Evolutionary conservation across 2,888 invertebrate species (phyloP).

Genomic region (Zelleria hepariella): DNA sequence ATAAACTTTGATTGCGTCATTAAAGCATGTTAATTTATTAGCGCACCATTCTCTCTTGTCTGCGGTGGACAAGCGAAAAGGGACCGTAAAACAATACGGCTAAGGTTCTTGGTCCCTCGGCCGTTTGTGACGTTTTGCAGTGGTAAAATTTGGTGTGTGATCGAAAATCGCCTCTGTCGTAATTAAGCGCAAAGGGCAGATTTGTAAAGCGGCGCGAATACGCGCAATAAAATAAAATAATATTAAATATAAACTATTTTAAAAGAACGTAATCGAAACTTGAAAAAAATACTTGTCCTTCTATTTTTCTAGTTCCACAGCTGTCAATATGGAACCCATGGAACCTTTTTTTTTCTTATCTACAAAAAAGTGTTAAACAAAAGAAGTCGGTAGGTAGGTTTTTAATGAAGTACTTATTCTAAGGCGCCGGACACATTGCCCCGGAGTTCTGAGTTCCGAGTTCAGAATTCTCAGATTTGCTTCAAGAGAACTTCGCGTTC

Average conservation of each 20-base stretch:
- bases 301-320: not conserved
- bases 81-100: constrained; percentile 34
- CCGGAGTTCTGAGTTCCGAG: no score
- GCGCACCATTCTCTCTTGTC: constrained; percentile 57
- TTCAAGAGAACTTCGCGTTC: no score
- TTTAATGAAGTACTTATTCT: no score
- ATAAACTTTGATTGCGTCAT: constrained; percentile 73
- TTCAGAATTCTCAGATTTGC: no score
- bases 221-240: not conserved
- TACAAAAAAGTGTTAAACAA: no score
- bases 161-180: constrained; percentile 58
- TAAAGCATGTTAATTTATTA: constrained; percentile 71
- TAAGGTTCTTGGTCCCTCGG: constrained; percentile 29
- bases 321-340: no score
- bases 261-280: not conserved
- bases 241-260: not conserved
- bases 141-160: constrained; percentile 32
- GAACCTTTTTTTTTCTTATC: not conserved
- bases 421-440: no score
- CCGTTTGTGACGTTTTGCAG: constrained; percentile 41
- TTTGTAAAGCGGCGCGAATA: constrained; percentile 16
- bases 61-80: constrained; percentile 49
- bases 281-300: not conserved
- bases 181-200: constrained; percentile 37
- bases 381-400: no score